A percentile compares a stretch with the other conserved stretches of the same genome.
These are phyloP conservation scores for Coccyzus lansbergi DNA, from an alignment of 2,797 vertebrate species.

Conservation along the genomic window DNA sequence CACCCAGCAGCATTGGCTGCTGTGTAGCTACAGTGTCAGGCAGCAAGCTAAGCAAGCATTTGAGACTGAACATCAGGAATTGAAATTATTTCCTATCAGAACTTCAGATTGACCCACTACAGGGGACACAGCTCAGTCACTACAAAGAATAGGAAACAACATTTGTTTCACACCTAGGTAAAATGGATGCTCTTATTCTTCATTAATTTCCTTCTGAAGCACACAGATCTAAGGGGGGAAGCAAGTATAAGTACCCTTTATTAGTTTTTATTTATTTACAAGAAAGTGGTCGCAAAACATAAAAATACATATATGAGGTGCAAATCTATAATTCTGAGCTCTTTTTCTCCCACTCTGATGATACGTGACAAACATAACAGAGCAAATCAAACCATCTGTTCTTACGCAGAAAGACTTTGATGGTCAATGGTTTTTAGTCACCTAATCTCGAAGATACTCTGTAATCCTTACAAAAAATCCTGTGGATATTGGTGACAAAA, in stretches of 20 bases:
- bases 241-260: background rate
- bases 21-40: accelerated
- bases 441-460: background rate
- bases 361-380: background rate
- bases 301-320: background rate
- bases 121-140: background rate
- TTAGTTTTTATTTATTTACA: background rate
- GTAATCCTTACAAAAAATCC: background rate
- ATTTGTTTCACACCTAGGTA: background rate
- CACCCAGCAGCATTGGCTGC: background rate
- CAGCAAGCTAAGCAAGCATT: background rate
- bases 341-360: background rate
- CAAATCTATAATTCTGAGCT: background rate
- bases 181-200: background rate
- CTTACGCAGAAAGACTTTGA: background rate
- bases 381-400: background rate
- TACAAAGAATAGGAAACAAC: background rate
- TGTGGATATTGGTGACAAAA: background rate
- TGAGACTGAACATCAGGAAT: background rate
- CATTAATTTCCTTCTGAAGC: background rate
- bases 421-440: background rate
- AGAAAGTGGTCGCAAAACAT: background rate
- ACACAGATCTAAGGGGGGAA: background rate
- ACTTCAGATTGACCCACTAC: background rate
- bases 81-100: background rate